These are phyloP conservation scores for Lutjanus argentimaculatus DNA, from an alignment of 2,797 vertebrate species.

Conservation along the genomic window DNA sequence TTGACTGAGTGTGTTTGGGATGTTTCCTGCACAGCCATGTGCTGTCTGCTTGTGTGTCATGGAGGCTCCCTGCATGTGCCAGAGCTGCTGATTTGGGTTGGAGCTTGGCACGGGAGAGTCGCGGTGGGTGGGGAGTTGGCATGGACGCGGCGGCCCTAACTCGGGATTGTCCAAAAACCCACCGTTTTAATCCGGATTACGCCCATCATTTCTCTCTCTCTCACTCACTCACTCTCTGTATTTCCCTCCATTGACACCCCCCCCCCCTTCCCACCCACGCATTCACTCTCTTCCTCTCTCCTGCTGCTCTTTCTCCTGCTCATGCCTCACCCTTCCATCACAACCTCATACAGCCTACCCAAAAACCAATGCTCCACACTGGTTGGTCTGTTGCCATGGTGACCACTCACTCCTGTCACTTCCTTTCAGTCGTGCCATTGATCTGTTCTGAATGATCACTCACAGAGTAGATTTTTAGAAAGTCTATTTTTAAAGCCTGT, in stretches of 20 bases:
- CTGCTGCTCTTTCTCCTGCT: slow-evolving; percentile 65
- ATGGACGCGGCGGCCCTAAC: slow-evolving; percentile 52
- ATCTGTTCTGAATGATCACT: slow-evolving; percentile 38
- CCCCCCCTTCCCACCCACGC: slow-evolving; percentile 37
- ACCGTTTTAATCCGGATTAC: slow-evolving; percentile 84
- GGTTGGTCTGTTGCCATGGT: slow-evolving; percentile 64
- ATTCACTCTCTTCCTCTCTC: slow-evolving; percentile 42
- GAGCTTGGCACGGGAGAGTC: slow-evolving; percentile 63
- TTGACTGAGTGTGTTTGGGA: slow-evolving; percentile 38
- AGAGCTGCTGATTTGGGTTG: slow-evolving; percentile 70
- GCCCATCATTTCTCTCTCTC: slow-evolving; percentile 68
- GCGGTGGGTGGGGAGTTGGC: slow-evolving; percentile 69
- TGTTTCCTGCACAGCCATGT: slow-evolving; percentile 54
- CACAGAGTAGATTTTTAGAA: slow-evolving; percentile 51
- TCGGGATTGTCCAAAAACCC: slow-evolving; percentile 82
- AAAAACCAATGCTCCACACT: slow-evolving; percentile 26
- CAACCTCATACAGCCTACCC: slow-evolving; percentile 27
- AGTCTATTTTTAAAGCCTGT: slow-evolving; percentile 63
- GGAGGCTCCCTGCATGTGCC: slow-evolving; percentile 78
- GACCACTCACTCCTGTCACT: slow-evolving; percentile 27
- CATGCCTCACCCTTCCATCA: slow-evolving; percentile 40
- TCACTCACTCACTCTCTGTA: slow-evolving; percentile 51
- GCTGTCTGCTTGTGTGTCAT: slow-evolving; percentile 70
- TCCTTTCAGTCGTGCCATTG: slow-evolving; percentile 39
- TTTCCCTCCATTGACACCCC: slow-evolving; percentile 54